Conservation (phyloP, 92 coral and sea anemone genomes). For the Actinostola sp. region DNA sequence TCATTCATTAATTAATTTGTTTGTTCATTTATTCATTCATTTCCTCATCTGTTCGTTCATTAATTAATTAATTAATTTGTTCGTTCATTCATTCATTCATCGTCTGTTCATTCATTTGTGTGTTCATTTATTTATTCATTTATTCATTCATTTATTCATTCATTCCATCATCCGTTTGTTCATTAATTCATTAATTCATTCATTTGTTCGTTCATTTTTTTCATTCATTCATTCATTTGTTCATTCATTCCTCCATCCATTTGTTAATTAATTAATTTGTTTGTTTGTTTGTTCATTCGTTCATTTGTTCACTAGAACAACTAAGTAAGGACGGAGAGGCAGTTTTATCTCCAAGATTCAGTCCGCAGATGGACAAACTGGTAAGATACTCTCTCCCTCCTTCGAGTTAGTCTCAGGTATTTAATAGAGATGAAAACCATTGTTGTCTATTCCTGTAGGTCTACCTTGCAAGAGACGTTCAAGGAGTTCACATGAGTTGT, state of each 20-base stretch:
- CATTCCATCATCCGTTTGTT: background rate
- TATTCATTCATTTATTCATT: background rate
- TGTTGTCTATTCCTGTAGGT: constrained; percentile 37
- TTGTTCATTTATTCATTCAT: constrained; percentile 2
- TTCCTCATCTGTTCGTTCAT: too few species aligned
- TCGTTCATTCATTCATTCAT: background rate
- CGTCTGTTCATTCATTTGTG: background rate
- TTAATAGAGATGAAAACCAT: too few species aligned
- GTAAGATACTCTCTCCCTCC: constrained; percentile 34
- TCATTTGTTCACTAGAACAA: constrained; percentile 45
- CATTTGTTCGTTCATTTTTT: background rate
- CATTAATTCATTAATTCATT: background rate
- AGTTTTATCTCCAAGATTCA: constrained; percentile 67
- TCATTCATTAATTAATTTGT: too few species aligned
- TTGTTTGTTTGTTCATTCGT: background rate
- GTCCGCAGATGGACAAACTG: constrained; percentile 59
- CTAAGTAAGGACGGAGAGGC: constrained; percentile 60
- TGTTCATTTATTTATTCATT: background rate
- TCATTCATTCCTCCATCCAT: background rate
- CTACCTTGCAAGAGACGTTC: constrained; percentile 57
- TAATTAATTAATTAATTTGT: background rate
- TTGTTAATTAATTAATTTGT: background rate
- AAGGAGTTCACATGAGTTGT: constrained; percentile 70
- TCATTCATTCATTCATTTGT: background rate
- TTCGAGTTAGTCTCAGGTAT: too few species aligned